Percentiles rank a stretch among this genome's conserved stretches.
Evolutionary conservation across 2,797 vertebrate genomes (phyloP).

Genomic region (Gallinago stenura): DNA sequence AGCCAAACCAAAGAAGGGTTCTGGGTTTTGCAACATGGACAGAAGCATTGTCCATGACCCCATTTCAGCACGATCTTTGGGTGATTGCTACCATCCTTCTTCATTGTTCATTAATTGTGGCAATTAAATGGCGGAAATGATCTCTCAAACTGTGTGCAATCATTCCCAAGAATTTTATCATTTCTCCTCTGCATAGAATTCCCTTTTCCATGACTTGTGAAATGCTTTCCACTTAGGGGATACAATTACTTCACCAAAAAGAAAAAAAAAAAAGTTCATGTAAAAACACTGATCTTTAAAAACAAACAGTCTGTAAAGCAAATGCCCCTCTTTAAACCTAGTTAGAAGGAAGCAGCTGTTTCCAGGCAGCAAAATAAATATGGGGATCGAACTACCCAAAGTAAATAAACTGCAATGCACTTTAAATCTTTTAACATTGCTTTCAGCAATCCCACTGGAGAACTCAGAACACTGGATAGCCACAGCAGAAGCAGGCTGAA

Average conservation of each 20-base stretch:
- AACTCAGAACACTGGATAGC: not conserved
- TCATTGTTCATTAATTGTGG: not conserved
- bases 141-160: not conserved
- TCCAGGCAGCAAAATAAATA: slow-evolving; percentile 47
- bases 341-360: slow-evolving; percentile 17
- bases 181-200: not conserved
- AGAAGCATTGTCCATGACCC: not conserved
- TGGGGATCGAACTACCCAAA: not conserved
- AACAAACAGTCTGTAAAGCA: not conserved
- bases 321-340: not conserved
- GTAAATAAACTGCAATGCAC: not conserved
- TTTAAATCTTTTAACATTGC: not conserved
- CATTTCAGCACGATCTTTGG: not conserved
- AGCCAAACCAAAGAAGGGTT: not conserved
- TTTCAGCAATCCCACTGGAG: not conserved
- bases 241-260: not conserved
- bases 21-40: not conserved
- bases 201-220: not conserved
- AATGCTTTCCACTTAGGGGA: not conserved
- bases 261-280: not conserved
- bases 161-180: not conserved
- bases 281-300: not conserved
- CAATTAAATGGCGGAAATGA: not conserved
- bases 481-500: slow-evolving; percentile 37
- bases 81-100: not conserved